Evolutionary conservation across 2,888 invertebrate genomes (phyloP), one percentile per base, ranked within the genome.

Genomic region (Embidobia sp.): DNA sequence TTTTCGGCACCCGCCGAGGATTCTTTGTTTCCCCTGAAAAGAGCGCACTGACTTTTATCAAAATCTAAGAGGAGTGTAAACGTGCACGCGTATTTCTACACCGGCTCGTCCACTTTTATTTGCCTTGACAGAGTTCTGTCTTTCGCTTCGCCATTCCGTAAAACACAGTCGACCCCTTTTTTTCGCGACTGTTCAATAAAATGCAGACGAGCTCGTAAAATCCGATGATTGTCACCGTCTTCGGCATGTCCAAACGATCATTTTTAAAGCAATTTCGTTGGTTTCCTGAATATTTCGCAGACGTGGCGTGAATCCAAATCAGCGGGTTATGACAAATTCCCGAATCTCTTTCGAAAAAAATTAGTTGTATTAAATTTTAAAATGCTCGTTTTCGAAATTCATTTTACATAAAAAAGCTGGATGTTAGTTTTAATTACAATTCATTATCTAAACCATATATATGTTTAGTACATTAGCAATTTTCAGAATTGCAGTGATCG

Each of bases 151-250:
- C n/a, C 27, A 8, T 63, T 37, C 16, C 48, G 11, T 63, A 37
- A 29, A 48, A 48, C 6, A 22, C 37, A 13, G n/a, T 33, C n/a
- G n/a, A 31, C 7, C 13, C 33, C 29, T 53, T 35, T 46, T 46
- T 22, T n/a, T n/a, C n/a, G 19, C 6, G 2, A 19, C 15, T 37
- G 15, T 26, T 67, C 67, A 46, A 67, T 67, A 67, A 67, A 67
- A 67, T 57, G 48, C 67, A 67, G 57, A 57, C 67, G 48, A 46
- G 57, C 57, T 67, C 67, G 31, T 57, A 57, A 67, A 67, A 57
- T 19, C 19, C 15, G 67, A 55, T 48, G 67, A 46, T 27, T 29
- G 57, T 57, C 48, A 48, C 31, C 46, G 22, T 42, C 40, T 44
- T 55, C 46, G 13, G 18, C n/a, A 13, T 18, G 35, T 33, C 29